Base-by-base conservation (phyloP, 1,140 invertebrate species). In the Cotesia chilonis region DNA sequence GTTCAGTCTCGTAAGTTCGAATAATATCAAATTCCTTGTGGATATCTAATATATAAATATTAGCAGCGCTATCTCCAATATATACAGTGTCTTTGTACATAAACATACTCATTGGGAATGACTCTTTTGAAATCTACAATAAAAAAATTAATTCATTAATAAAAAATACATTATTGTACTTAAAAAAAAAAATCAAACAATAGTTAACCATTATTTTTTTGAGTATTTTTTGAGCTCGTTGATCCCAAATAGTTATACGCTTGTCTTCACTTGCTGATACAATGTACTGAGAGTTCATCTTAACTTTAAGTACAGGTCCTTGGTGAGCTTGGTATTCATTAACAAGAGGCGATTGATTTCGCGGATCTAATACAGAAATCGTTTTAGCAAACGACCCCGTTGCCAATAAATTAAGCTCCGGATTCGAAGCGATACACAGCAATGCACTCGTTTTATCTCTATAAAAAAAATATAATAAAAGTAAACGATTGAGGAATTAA, bases 221-320 rank as follows among this genome's bases (percentile, higher is more conserved):
- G 71, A 83, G 74, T 4, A 68, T 76, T 68, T 63, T 74, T 59
- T 78, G 55, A 4, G 80, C 77, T 71, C 82, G 80, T 61, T 81
- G 82, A 77, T 87, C 85, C 81, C 81, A 87, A 60, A 87, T 65
- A 20, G 78, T 73, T 2, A 86, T 77, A 17, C 83, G 84, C 71
- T 75, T 82, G 52, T 87, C 85, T 65, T 87, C 83, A 60, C 85
- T 85, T 9, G 81, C 83, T 10, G 84, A 84, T 9, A 87, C 54
- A 65, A 87, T 81, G 41, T 79, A 84, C 57, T 81, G 60, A 0
- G 82, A 79, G 65, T 77, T 81, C 82, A 85, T 85, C 7, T 78
- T 75, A 7, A 87, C 10, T 41, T 75, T 79, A 38, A 87, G 75
- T 4, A 85, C 82, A 7, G 85, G 79, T 63, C 79, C 68, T 36